phyloP scores from a whole-genome alignment of 2,113 vertebrate genomes.

The Callipepla squamata region DNA sequence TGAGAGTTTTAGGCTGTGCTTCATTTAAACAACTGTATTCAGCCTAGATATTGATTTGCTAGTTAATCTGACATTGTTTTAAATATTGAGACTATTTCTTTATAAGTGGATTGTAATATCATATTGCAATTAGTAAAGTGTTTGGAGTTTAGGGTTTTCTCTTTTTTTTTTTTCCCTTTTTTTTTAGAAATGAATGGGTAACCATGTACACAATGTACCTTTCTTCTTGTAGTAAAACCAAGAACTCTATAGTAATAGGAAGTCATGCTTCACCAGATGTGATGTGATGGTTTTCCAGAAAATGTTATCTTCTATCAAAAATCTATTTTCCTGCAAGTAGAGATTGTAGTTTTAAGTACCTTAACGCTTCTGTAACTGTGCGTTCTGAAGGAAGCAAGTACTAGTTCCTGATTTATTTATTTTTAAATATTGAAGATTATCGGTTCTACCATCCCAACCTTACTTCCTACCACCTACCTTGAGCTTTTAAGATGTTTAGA shows the following conservation, averaged over 20 bases:
- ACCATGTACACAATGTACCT: neutral
- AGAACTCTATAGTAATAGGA: neutral
- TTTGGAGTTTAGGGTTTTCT: neutral
- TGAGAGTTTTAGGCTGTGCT: neutral
- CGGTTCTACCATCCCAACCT: neutral
- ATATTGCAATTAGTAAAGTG: neutral
- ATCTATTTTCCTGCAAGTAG: neutral
- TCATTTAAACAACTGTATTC: neutral
- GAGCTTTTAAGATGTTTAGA: neutral
- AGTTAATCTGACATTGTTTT: neutral
- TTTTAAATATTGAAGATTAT: neutral
- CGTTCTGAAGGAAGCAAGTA: neutral
- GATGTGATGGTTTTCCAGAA: neutral
- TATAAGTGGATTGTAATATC: neutral
- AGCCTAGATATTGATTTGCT: neutral
- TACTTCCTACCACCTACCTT: neutral
- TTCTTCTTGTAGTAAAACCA: neutral
- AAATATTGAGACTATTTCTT: neutral
- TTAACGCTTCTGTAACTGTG: neutral
- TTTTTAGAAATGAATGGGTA: neutral
- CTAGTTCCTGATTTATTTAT: neutral
- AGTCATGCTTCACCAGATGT: neutral
- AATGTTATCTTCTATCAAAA: neutral
- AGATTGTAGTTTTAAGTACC: neutral
- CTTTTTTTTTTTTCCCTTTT: neutral